phyloP scores from a whole-genome alignment of 2,888 invertebrate genomes.

The Theodoxus fluviatilis region DNA sequence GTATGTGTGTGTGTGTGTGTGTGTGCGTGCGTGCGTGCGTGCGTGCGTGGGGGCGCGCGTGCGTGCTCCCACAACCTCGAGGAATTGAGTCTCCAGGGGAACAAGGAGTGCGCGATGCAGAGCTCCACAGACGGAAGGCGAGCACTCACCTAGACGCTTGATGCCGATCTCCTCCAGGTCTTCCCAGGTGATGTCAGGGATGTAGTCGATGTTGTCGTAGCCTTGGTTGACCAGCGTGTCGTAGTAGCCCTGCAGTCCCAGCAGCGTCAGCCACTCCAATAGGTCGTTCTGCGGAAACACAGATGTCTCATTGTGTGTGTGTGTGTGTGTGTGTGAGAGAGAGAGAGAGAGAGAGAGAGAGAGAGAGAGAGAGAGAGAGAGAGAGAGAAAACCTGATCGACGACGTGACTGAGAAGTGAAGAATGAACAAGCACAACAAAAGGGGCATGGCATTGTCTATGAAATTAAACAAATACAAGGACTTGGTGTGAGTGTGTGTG shows the following conservation, averaged over 20 bases:
- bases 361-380: background rate
- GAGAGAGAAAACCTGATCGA: too few species aligned
- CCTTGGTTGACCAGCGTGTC: constrained; percentile 89
- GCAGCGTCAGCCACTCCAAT: constrained; percentile 91
- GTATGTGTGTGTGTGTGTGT: too few species aligned
- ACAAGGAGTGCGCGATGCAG: background rate
- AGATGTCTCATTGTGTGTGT: constrained; percentile 65
- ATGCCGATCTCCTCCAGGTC: constrained; percentile 93
- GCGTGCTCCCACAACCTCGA: too few species aligned
- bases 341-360: constrained; percentile 12
- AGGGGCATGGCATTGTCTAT: background rate
- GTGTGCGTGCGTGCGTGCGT: too few species aligned
- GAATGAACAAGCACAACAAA: too few species aligned
- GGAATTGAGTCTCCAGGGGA: background rate
- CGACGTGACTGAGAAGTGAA: too few species aligned
- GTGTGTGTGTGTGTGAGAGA: background rate
- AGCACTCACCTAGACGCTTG: constrained; percentile 65
- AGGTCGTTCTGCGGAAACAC: constrained; percentile 78
- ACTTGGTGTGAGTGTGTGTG: constrained; percentile 5
- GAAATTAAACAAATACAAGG: too few species aligned
- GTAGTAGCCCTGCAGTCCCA: constrained; percentile 91
- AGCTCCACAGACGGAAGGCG: background rate
- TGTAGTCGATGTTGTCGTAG: constrained; percentile 90
- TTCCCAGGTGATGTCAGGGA: constrained; percentile 96
- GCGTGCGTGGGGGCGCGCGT: too few species aligned